Evolutionary conservation across 2,113 vertebrate species (phyloP).

Genomic region (Nesogale talazaci): DNA sequence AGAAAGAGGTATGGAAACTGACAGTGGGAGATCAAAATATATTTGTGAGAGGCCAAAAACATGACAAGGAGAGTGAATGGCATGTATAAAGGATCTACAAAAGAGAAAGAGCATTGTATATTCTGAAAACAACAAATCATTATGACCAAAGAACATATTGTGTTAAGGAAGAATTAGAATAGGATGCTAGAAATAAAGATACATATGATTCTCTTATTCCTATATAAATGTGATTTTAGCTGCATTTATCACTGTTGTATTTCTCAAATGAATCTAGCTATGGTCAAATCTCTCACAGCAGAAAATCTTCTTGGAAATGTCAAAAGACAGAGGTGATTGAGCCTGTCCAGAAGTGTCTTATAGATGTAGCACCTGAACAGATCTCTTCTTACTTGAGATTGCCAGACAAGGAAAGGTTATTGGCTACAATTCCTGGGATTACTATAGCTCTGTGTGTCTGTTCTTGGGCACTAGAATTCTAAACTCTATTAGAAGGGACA

Average conservation of each 20-base stretch:
- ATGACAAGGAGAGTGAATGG: background rate
- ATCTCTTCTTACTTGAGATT: background rate
- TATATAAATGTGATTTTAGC: background rate
- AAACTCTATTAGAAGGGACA: background rate
- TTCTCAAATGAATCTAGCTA: background rate
- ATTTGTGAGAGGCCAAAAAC: background rate
- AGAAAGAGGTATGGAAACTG: background rate
- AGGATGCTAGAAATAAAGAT: background rate
- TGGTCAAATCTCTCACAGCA: background rate
- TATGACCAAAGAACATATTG: background rate
- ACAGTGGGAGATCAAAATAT: background rate
- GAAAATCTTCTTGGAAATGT: background rate
- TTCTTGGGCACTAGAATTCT: slow-evolving; percentile 3
- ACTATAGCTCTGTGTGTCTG: background rate
- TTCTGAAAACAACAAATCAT: background rate
- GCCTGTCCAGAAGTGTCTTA: no score
- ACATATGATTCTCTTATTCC: background rate
- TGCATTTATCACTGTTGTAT: background rate
- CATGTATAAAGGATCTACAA: no score
- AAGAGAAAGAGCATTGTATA: background rate
- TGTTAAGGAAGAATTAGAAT: background rate
- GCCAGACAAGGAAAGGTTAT: background rate
- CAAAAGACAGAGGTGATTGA: background rate
- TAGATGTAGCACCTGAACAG: background rate
- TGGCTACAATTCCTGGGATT: background rate